phyloP scores from a whole-genome alignment of 2,113 vertebrate species.

The Isurus oxyrinchus region DNA sequence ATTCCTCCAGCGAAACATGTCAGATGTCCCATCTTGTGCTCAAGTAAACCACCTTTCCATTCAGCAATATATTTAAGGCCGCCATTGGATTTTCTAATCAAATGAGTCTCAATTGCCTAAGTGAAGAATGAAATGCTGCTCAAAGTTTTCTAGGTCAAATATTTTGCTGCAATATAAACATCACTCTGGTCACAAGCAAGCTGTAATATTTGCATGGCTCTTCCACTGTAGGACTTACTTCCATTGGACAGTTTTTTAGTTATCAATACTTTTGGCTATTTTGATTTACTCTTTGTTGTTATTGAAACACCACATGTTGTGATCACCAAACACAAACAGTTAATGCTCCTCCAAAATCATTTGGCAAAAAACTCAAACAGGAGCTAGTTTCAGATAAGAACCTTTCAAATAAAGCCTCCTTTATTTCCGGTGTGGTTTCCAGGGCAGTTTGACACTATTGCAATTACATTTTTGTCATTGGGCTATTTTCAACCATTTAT shows the following conservation, averaged over 20 bases:
- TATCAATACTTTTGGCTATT: background rate
- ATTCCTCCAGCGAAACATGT: conserved; percentile 97
- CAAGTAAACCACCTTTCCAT: conserved; percentile 94
- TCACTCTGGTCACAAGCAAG: background rate
- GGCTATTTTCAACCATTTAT: background rate
- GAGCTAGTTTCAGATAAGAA: background rate
- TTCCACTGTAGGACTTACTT: background rate
- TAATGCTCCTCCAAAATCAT: background rate
- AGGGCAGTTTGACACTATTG: background rate
- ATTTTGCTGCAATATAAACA: background rate
- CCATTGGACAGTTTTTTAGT: background rate
- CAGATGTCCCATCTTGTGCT: conserved; percentile 98
- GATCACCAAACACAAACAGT: background rate
- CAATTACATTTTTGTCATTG: background rate
- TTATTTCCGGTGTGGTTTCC: background rate
- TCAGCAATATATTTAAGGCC: conserved; percentile 94
- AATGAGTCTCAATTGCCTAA: conserved; percentile 86
- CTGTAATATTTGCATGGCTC: background rate
- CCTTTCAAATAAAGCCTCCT: background rate
- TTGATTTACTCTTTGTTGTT: background rate
- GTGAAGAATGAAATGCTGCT: background rate
- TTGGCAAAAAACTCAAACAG: background rate
- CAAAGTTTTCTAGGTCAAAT: background rate
- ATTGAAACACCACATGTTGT: background rate
- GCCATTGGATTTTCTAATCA: conserved; percentile 81